Evolutionary conservation across 2,797 vertebrate species (phyloP), one percentile per base, ranked within the genome.

Genomic region (Odontamblyopus lacepedii): DNA sequence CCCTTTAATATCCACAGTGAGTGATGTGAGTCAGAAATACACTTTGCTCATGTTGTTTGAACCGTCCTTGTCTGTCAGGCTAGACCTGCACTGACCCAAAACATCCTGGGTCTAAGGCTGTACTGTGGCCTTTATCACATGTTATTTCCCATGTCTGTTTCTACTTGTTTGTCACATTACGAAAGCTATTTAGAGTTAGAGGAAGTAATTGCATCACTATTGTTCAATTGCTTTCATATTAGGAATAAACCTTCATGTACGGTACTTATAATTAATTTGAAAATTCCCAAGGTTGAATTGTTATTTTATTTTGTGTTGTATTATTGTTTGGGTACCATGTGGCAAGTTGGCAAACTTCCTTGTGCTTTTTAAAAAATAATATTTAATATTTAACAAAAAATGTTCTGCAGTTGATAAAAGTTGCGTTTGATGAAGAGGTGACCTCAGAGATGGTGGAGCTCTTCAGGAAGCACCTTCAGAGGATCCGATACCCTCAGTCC

Each of bases 401-500:
- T 53, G 12, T 74, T 16, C 78, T 74, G 9, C 85, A 99, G 98
- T 81, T 99, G 84, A 96, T 99, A 89, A 98, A 98, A 90, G 97
- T 99, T 83, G 97, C 97, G 7, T 99, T 99, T 90, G 98, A 99
- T 81, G 98, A 98, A 88, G 98, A 99, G 93, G 98, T 99, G 69
- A 97, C 94, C 83, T 95, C 96, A 0, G 98, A 99, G 92, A 96
- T 95, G 89, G 97, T 99, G 78, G 98, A 99, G 90, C 94, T 98
- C 91, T 99, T 99, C 92, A 95, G 95, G 88, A 99, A 98, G 55
- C 98, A 99, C 74, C 85, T 99, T 62, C 96, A 95, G 93, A 96
- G 97, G 89, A 95, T 97, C 83, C 98, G 98, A 82, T 99, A 97
- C 74, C 98, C 98, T 53, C 96, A 97, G n/a, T 98, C 97, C 80